Base-by-base conservation (phyloP, 1,140 invertebrate genomes). In the Bicyclus anynana region DNA sequence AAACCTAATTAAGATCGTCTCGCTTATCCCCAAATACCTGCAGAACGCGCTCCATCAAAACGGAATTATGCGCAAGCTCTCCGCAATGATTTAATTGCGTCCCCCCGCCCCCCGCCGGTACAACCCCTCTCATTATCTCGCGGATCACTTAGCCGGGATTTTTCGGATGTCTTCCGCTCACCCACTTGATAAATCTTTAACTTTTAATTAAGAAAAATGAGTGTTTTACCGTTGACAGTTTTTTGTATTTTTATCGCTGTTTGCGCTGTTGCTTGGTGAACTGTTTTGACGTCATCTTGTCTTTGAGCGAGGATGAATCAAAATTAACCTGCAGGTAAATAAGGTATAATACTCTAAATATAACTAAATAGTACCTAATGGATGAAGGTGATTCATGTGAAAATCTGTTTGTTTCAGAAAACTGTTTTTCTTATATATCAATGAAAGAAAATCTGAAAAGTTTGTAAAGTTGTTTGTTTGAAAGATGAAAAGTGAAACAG, bases 1-100 rank as follows among this genome's bases (percentile, higher is more conserved):
- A 23, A 37, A 52, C 21, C 50, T 52, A 52, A 46, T 53, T 46
- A 33, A 53, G 44, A 44, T 16, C 10, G 50, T 47, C 54, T 26
- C 21, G 26, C 18, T 52, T 26, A 33, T 42, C 33, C n/a, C 17
- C 38, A 42, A 47, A 57, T 57, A 62, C 50, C 26, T 49, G 33
- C 48, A 50, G 21, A 20, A 52, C 40, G 44, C 21, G 42, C 42
- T 54, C 18, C 37, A 54, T 49, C 46, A 44, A 33, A 42, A 54
- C 27, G 51, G 27, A 27, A 56, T 42, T 56, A 47, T 55, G 44
- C 53, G 46, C 37, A 56, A 50, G 23, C 38, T 57, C 20, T 51
- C 61, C 64, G 59, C 51, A 66, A 62, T 66, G 54, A 67, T 67
- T 67, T 67, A 62, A 67, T 59, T 60, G 56, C 53, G 42, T 29